Evolutionary conservation across 2,888 invertebrate genomes (phyloP).

Genomic region (Lingula anatina): DNA sequence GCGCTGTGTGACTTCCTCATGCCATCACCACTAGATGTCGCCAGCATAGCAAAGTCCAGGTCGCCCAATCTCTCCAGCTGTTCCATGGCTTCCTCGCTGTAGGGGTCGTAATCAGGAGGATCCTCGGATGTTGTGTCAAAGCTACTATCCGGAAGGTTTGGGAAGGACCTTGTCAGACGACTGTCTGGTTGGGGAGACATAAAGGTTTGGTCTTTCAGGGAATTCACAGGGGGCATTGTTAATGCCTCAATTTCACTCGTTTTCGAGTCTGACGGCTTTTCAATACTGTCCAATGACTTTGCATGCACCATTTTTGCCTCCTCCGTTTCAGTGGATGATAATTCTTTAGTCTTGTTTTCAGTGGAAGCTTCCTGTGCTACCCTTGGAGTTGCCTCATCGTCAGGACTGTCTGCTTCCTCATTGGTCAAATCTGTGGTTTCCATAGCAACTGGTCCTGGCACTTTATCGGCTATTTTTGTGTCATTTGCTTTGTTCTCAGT

Average conservation of each 20-base stretch:
- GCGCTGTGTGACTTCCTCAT: too few species aligned
- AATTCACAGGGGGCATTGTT: too few species aligned
- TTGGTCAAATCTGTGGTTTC: background rate
- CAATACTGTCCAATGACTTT: too few species aligned
- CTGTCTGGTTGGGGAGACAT: too few species aligned
- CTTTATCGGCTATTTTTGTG: background rate
- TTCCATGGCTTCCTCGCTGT: conserved; percentile 43
- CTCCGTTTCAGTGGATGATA: background rate
- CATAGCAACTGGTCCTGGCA: background rate
- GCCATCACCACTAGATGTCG: too few species aligned
- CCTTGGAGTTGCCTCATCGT: background rate
- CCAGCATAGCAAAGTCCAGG: background rate
- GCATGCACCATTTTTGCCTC: background rate
- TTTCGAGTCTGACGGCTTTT: too few species aligned
- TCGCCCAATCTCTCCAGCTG: conserved; percentile 38
- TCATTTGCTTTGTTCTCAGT: background rate
- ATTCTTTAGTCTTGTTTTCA: background rate
- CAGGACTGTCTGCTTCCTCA: background rate
- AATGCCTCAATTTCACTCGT: too few species aligned
- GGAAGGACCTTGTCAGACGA: too few species aligned
- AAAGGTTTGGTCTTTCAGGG: too few species aligned
- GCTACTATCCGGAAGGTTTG: too few species aligned
- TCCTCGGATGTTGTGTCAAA: too few species aligned
- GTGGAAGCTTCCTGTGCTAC: background rate
- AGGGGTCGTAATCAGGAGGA: conserved; percentile 19